Base-by-base conservation (phyloP, 1,140 invertebrate species). In the Leptinotarsa undecemlineata region DNA sequence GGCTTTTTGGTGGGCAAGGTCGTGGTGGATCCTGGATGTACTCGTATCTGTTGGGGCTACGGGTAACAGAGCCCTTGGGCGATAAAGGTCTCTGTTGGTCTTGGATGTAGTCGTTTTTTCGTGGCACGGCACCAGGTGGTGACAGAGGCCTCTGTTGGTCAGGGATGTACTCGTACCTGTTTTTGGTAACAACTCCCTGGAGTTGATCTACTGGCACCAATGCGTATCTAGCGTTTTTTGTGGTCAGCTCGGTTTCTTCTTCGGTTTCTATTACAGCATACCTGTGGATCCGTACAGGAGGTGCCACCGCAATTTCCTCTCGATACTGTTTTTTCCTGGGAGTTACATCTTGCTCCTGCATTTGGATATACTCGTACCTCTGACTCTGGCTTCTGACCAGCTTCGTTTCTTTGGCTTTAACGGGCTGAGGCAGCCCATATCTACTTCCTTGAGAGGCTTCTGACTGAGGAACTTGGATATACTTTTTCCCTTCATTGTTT, bases 191-290 rank as follows among this genome's bases (percentile, higher is more conserved):
- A 2, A 78, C 66, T 33, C 23, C 61, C 26, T 68, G 61, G 15
- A 79, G 62, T 6, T 87, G 85, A 72, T 86, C 86, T 5, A 87
- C 77, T 6, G 87, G 86, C 48, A 88, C 86, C 64, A 87, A 76
- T 14, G 87, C 87, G 79, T 87, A 88, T 68, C 86, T 82, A 19
- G 81, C 83, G 23, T 79, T 83, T 66, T 75, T 77, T n/a, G 62
- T 60, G 23, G 48, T 66, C n/a, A 80, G 47, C 72, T 76, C 75
- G 15, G 76, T 76, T 62, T 81, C 78, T 68, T 78, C 42, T 74
- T 85, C 84, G 14, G 76, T 48, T 61, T 80, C 88, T 26, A 91
- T 89, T 21, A 90, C 88, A 0, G 90, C 89, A 80, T 91, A 91
- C 74, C 89, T 86, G 23, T 79, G 74, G 14, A 79, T 68, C 17